phyloP scores from a whole-genome alignment of 2,797 vertebrate genomes.

The Gymnothorax reevesii region DNA sequence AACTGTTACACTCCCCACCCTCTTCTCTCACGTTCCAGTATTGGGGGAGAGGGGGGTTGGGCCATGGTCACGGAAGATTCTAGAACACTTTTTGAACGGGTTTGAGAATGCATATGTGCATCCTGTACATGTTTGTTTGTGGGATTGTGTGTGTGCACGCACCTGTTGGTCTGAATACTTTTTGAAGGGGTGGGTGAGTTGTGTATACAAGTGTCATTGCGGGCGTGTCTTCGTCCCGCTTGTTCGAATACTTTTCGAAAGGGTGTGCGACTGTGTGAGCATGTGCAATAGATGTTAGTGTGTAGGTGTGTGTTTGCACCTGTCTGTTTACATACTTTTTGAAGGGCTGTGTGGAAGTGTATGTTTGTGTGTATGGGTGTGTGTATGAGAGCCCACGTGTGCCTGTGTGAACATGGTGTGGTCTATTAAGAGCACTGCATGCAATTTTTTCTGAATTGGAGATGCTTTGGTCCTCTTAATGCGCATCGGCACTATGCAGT shows the following conservation, averaged over 20 bases:
- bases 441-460: background rate
- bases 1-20: constrained; percentile 39
- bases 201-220: too few species aligned
- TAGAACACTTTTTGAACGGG: constrained; percentile 16
- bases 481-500: background rate
- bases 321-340: background rate
- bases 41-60: background rate
- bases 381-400: background rate
- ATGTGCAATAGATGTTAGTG: too few species aligned
- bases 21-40: constrained; percentile 47
- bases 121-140: background rate
- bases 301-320: background rate
- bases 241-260: too few species aligned
- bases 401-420: background rate
- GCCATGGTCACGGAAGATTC: constrained; percentile 13
- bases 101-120: background rate
- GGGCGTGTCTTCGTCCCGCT: too few species aligned
- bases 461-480: background rate
- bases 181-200: too few species aligned
- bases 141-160: background rate
- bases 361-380: background rate
- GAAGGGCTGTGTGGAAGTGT: background rate
- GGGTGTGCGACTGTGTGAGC: too few species aligned
- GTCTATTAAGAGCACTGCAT: background rate
- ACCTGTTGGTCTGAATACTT: too few species aligned